Conservation (phyloP, 2,113 vertebrate genomes). For the Amblyopsis rosae region DNA sequence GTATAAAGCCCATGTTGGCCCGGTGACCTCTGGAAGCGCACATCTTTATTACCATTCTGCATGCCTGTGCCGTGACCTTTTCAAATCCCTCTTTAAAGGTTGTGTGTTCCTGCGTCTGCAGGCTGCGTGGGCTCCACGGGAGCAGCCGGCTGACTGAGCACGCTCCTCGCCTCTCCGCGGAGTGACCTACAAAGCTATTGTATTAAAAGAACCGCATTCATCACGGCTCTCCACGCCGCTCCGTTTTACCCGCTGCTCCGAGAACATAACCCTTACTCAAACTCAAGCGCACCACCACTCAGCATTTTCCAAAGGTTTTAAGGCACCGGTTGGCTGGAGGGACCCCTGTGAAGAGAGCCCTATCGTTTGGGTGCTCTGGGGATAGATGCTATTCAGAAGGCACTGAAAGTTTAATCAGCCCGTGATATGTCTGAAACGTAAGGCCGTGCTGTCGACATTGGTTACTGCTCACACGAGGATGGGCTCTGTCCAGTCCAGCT, state of each 20-base stretch:
- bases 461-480: constrained; percentile 12
- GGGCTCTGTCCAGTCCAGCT: neutral
- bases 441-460: neutral
- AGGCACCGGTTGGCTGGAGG: constrained; percentile 46
- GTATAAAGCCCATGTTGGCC: constrained; percentile 63
- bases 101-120: constrained; percentile 61
- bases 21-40: constrained; percentile 56
- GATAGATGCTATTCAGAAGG: constrained; percentile 51
- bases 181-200: constrained; percentile 78
- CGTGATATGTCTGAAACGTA: constrained; percentile 44
- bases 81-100: constrained; percentile 78
- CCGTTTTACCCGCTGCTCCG: constrained; percentile 44
- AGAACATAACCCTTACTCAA: constrained; percentile 60
- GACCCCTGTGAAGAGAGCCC: constrained; percentile 31
- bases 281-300: constrained; percentile 60
- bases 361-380: constrained; percentile 48
- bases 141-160: constrained; percentile 54
- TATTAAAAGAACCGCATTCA: constrained; percentile 76
- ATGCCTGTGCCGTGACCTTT: constrained; percentile 73
- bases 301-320: constrained; percentile 62
- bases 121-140: constrained; percentile 51
- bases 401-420: constrained; percentile 66
- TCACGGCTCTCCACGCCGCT: constrained; percentile 59
- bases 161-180: constrained; percentile 50
- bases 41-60: constrained; percentile 73